These are phyloP conservation scores for Osmerus eperlanus DNA, from an alignment of 2,113 vertebrate genomes.

Conservation along the genomic window DNA sequence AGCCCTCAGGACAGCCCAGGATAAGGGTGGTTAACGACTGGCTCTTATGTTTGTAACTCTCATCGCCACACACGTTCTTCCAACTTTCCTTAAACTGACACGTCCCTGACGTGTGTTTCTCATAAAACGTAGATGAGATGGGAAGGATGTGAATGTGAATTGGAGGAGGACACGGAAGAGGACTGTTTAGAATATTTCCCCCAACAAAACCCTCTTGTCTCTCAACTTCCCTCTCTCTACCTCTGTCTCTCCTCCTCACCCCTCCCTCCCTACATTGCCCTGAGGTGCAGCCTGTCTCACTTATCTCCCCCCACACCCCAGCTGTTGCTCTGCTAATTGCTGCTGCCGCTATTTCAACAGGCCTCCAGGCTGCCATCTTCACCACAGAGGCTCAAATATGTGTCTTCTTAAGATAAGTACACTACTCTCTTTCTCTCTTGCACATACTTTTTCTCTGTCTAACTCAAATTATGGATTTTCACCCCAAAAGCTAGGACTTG, in stretches of 20 bases:
- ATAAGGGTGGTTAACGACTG: background rate
- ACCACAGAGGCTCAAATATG: background rate
- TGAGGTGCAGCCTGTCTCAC: background rate
- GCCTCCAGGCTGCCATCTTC: background rate
- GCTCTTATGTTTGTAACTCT: constrained; percentile 10
- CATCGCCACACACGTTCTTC: background rate
- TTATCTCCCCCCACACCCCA: background rate
- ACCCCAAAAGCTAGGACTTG: background rate
- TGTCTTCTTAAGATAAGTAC: background rate
- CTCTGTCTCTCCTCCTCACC: background rate
- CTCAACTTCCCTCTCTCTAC: background rate
- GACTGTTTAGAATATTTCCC: background rate
- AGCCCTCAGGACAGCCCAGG: too few relatives aligned
- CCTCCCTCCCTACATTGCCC: background rate
- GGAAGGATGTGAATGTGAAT: background rate
- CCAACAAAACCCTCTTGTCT: background rate
- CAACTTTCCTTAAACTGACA: constrained; percentile 3
- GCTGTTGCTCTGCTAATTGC: background rate
- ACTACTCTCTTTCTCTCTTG: background rate
- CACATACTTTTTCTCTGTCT: background rate
- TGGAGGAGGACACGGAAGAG: background rate
- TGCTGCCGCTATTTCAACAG: background rate
- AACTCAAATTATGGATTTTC: background rate
- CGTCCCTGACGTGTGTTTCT: constrained; percentile 4
- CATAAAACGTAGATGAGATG: constrained; percentile 7